Conservation (phyloP, 2,888 invertebrate genomes). For the Cataglyphis altisquamis region DNA sequence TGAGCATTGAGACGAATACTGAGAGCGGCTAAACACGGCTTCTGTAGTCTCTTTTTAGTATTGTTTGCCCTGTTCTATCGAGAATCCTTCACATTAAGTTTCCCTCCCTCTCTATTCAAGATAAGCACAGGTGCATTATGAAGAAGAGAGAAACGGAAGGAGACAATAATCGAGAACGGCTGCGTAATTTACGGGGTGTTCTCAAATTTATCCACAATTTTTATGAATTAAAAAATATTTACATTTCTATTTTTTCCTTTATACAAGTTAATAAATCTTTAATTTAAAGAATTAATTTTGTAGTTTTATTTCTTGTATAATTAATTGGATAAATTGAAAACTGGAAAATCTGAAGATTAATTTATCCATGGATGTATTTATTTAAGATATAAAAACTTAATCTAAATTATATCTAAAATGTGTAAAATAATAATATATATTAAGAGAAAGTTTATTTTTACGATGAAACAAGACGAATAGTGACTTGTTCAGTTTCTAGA, state of each 20-base stretch:
- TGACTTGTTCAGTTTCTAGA: neutral
- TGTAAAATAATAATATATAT: neutral
- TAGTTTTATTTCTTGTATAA: neutral
- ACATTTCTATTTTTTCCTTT: neutral
- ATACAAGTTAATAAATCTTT: neutral
- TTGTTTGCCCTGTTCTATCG: constrained; percentile 41
- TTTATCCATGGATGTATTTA: neutral
- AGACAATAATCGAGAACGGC: constrained; percentile 17
- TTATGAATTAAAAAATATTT: neutral
- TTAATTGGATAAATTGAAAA: neutral
- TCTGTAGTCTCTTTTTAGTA: constrained; percentile 31
- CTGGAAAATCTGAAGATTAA: neutral
- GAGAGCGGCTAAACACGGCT: constrained; percentile 25
- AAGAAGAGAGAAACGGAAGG: constrained; percentile 23
- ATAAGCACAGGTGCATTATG: constrained; percentile 35
- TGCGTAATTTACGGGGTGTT: constrained; percentile 19
- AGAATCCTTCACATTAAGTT: constrained; percentile 26
- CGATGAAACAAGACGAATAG: neutral
- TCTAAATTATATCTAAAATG: no score
- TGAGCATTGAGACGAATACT: constrained; percentile 11
- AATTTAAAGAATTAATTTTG: neutral
- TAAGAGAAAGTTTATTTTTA: neutral
- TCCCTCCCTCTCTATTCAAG: neutral
- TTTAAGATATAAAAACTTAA: neutral
- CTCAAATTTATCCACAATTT: neutral